Evolutionary conservation across 2,113 vertebrate species (phyloP), one percentile per base, ranked within the genome.

Genomic region (Numenius arquata): DNA sequence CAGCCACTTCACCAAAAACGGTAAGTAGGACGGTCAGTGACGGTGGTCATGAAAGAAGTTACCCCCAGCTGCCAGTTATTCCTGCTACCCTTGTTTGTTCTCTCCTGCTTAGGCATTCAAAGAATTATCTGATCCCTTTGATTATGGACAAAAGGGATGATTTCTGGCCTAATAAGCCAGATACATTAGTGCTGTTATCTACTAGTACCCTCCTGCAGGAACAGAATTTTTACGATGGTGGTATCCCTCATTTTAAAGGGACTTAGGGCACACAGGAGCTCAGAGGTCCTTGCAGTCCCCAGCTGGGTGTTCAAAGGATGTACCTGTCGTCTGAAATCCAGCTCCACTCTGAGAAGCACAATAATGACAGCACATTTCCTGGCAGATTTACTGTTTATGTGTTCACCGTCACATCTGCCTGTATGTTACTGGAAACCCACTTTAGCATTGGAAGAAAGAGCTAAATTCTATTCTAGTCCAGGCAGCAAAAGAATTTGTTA

Each of bases 1-100:
- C 84, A 16, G 67, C 86, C 61, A 85, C 74, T 41, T 98, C 98
- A 7, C 97, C 97, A 0, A 98, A 98, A 96, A 96, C 98, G 89
- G 98, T 98, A 97, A 98, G 98, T 98, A 85, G 56, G 52, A 27
- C 4, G 5, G 29, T 43, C 40, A 55, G 27, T 34, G 36, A 25
- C n/a, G 67, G 27, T 14, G 43, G 11, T 43, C 36, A 27, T 72
- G 50, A 73, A 76, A 77, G 36, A 89, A 67, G 19, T 70, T 79
- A 58, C 47, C 19, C 62, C 29, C 38, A 45, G 45, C n/a, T 75
- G 71, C 53, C 14, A 6, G 26, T 62, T 55, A 55, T 18, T 9
- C 27, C 52, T 55, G 53, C 25, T 89, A 26, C 26, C 18, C 12
- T 75, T 74, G 30, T 72, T 88, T 62, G 12, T 63, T 95, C 52